A percentile compares a stretch with the other conserved stretches of the same genome.
phyloP scores from a whole-genome alignment of 1,140 invertebrate genomes.

The Coenobita brevimanus region DNA sequence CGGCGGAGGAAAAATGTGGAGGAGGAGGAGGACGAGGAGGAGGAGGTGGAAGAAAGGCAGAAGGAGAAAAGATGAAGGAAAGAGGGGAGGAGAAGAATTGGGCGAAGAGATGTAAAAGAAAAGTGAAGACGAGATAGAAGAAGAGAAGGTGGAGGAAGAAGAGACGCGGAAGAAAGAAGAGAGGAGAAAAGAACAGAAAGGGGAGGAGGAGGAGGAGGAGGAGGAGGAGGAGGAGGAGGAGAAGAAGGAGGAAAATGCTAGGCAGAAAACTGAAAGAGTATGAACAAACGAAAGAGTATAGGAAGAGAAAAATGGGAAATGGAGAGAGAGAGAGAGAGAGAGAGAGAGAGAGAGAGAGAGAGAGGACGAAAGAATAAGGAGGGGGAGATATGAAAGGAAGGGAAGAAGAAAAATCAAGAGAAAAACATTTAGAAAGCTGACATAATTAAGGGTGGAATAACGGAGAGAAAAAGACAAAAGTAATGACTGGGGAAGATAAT shows the following conservation, averaged over 20 bases:
- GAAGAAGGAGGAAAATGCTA: background rate
- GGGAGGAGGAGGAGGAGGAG: background rate
- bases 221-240: background rate
- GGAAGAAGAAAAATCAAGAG: background rate
- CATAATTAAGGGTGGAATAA: background rate
- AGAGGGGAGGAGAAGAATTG: background rate
- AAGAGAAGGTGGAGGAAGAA: slow-evolving; percentile 9
- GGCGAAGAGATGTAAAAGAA: background rate
- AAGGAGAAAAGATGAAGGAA: no score
- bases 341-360: background rate
- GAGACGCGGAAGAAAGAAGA: background rate
- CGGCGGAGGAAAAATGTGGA: no score
- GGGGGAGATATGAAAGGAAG: background rate
- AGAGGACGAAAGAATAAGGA: background rate
- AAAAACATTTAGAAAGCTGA: background rate
- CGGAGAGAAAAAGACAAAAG: background rate
- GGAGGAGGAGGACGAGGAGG: no score
- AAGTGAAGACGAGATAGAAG: background rate
- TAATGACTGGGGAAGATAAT: no score
- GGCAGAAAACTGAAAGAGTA: background rate
- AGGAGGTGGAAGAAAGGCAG: no score
- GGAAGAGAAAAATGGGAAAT: background rate
- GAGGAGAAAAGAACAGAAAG: background rate
- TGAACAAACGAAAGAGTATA: background rate
- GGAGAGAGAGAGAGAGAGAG: background rate